Percentiles rank a stretch among this genome's conserved stretches.
Conservation (phyloP, 1,140 invertebrate species). For the Nymphalis io region DNA sequence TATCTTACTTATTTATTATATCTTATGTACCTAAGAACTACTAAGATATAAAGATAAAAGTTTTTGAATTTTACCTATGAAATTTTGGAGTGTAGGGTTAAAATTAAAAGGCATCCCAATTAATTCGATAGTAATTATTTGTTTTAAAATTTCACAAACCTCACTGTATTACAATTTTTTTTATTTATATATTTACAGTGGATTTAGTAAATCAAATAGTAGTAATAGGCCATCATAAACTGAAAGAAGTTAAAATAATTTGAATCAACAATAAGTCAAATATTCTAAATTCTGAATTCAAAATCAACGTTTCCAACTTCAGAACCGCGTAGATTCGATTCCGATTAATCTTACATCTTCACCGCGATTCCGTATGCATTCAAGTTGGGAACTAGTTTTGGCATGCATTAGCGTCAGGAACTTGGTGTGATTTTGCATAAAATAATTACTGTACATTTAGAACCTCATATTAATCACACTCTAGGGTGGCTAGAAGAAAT, state of each 20-base stretch:
- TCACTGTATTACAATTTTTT: too few species aligned
- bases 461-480: constrained; percentile 6
- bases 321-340: constrained; percentile 41
- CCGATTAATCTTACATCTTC: constrained; percentile 55
- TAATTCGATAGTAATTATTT: too few species aligned
- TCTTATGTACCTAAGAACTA: neutral
- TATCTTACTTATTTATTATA: constrained; percentile 7
- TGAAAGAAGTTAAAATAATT: too few species aligned
- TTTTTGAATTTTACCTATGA: too few species aligned
- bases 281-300: constrained; percentile 37
- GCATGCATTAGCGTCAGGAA: constrained; percentile 44
- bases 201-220: too few species aligned
- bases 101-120: too few species aligned
- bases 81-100: too few species aligned
- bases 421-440: constrained; percentile 30
- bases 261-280: neutral
- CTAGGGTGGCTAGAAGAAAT: neutral
- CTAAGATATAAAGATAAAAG: neutral
- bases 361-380: constrained; percentile 35
- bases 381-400: constrained; percentile 44
- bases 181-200: too few species aligned
- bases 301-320: constrained; percentile 39
- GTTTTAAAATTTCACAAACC: too few species aligned
- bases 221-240: too few species aligned
- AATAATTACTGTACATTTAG: constrained; percentile 32